phyloP scores from a whole-genome alignment of 1,140 invertebrate species.

The Neocloeon triangulifer region DNA sequence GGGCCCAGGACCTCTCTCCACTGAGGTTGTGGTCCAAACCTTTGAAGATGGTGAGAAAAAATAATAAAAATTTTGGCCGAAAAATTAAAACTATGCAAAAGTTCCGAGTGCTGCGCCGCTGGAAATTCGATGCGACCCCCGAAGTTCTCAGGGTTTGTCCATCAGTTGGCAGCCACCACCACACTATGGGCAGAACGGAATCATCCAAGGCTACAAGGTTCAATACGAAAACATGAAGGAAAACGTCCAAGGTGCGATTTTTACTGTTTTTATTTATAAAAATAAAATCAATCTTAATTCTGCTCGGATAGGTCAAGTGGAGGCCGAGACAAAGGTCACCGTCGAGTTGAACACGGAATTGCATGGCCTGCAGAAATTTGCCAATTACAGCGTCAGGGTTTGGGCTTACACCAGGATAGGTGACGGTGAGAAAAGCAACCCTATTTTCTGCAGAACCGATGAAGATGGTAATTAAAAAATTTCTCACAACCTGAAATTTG shows the following conservation, averaged over 20 bases:
- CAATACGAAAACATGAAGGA: constrained; percentile 30
- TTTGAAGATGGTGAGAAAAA: constrained; percentile 25
- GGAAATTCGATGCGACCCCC: constrained; percentile 17
- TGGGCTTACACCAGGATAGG: constrained; percentile 26
- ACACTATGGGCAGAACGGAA: constrained; percentile 19
- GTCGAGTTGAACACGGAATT: neutral
- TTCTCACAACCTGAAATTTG: no score
- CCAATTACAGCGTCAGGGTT: constrained; percentile 25
- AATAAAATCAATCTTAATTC: neutral
- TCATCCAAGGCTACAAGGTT: constrained; percentile 25
- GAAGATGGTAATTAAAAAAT: constrained; percentile 22
- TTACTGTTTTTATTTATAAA: neutral
- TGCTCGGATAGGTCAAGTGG: constrained; percentile 2
- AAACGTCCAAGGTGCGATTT: no score
- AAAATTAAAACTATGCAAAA: constrained; percentile 10
- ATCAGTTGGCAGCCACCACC: constrained; percentile 28
- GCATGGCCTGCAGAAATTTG: constrained; percentile 7
- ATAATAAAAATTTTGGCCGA: no score
- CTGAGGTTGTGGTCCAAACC: constrained; percentile 20
- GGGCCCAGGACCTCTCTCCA: constrained; percentile 21
- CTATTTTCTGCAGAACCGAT: constrained; percentile 22
- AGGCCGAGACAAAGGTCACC: constrained; percentile 1
- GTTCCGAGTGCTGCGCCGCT: constrained; percentile 19
- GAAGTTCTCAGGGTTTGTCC: constrained; percentile 20
- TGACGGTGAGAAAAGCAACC: constrained; percentile 21